Evolutionary conservation across 1,140 invertebrate species (phyloP).

Genomic region (Mizuhopecten yessoensis): DNA sequence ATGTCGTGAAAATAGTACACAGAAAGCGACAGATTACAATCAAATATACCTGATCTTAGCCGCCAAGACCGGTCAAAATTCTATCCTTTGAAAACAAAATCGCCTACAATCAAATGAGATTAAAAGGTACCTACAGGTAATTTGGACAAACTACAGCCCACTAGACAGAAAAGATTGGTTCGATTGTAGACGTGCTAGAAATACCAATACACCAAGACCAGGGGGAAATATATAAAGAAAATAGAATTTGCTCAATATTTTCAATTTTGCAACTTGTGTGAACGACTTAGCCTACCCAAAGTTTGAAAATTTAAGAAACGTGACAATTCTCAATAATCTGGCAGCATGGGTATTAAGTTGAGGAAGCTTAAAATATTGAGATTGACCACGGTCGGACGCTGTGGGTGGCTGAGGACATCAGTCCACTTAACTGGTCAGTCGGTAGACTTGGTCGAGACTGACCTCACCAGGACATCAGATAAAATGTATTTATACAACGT

Average conservation of each 20-base stretch:
- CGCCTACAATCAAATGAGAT: not conserved
- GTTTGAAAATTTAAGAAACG: not conserved
- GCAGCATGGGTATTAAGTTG: not conserved
- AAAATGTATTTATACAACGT: not conserved
- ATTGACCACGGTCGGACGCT: not conserved
- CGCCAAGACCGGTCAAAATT: not conserved
- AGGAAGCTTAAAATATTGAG: not conserved
- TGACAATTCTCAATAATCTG: not conserved
- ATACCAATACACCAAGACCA: not conserved
- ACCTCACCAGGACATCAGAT: not conserved
- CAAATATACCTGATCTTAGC: not conserved
- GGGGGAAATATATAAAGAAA: not conserved
- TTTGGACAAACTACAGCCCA: constrained; percentile 17
- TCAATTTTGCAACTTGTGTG: not conserved
- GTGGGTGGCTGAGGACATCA: constrained; percentile 15
- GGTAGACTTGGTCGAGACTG: not conserved
- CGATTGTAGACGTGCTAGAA: not conserved
- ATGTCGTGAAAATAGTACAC: not conserved
- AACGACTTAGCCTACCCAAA: not conserved
- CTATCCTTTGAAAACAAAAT: constrained; percentile 11
- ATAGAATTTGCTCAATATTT: not conserved
- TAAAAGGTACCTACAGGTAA: constrained; percentile 19
- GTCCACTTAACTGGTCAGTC: constrained; percentile 11
- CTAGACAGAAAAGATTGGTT: not conserved
- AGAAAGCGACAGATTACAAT: not conserved